Base-by-base conservation (phyloP, 2,797 vertebrate genomes). In the Petrocephalus sullivani region DNA sequence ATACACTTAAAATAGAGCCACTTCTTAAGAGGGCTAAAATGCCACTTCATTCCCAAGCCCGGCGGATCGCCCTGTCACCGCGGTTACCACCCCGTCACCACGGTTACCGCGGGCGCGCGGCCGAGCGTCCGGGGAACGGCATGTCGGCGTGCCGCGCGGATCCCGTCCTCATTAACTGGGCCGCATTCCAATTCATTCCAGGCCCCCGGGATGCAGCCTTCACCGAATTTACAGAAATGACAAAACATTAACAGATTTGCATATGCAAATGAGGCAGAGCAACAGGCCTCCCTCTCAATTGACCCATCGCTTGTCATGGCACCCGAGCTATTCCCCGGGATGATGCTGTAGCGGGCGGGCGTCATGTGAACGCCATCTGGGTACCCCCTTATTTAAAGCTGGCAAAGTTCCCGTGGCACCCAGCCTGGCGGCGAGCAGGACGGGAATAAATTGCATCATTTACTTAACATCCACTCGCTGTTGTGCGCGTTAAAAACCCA, bases 381-480 rank as follows among this genome's bases (percentile, higher is more conserved):
- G 97, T 97, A 96, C 95, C 96, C 97, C 97, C 97, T 98, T 97
- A 97, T 96, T 98, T 97, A 97, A 98, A 97, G 96, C 97, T 98
- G 98, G 97, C 97, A 97, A 94, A 93, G 94, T 95, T 96, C 97
- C 97, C 93, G 95, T 95, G 96, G 96, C 97, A 97, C 95, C 95
- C 95, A 96, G 96, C 96, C 96, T 97, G 96, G 97, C 96, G 96
- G 96, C 95, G 96, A 96, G 95, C 95, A 96, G 94, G 94, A 96
- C 95, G 95, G 96, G 96, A 98, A 98, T 98, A 97, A 98, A 98
- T 96, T 97, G 97, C 97, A 98, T 97, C 96, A 97, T 98, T 99
- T 98, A 97, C 96, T 97, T 97, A 97, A 98, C 97, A 97, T 97
- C 95, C 96, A 97, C 97, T 97, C 96, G 96, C 96, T 95, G 93